Base-by-base conservation (phyloP, 2,797 vertebrate genomes). In the Onychomys arenicola region DNA sequence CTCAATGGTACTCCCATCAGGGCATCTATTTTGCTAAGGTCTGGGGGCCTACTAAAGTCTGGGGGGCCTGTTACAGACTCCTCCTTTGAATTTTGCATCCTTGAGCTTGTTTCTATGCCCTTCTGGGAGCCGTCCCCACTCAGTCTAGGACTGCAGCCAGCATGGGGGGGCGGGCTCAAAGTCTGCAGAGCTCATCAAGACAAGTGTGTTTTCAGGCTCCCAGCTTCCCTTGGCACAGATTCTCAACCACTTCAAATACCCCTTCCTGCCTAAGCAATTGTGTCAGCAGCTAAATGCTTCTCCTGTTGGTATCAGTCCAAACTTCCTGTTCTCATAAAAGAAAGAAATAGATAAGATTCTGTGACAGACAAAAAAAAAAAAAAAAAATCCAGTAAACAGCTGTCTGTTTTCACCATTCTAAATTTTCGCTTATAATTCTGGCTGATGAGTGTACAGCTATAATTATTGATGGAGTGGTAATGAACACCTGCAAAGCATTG, bases 321-420 rank as follows among this genome's bases (percentile, higher is more conserved):
- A 96, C 14, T 90, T 95, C 87, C 88, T 96, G 17, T 77, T 90
- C 40, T 94, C 91, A 89, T 91, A 75, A 92, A 95, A 80, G 69
- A 63, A 32, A 59, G 83, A 95, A 65, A 75, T 82, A 78, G 13
- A 16, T 69, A 92, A 94, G 89, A 94, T 32, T 94, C 46, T 37
- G 76, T 34, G 32, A 55, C 23, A 91, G 46, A 14, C 52, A 52
- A 25, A 90, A 89, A 71, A 90, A 89, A 71, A 71, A 34, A 71
- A 34, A 71, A 73, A 77, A 6, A 93, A 67, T 37, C 32, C 21
- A n/a, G n/a, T 76, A 77, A 96, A 91, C 76, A 95, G 85, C 21
- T 29, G 11, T 94, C 34, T 95, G 8, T 86, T 80, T 80, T 80
- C 4, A 37, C 75, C 49, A 69, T 40, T 29, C 43, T 95, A 73